A percentile compares a stretch with the other conserved stretches of the same genome.
Evolutionary conservation across 53 echinoderm and acorn worm species (phyloP).

Genomic region (Mesocentrotus franciscanus): DNA sequence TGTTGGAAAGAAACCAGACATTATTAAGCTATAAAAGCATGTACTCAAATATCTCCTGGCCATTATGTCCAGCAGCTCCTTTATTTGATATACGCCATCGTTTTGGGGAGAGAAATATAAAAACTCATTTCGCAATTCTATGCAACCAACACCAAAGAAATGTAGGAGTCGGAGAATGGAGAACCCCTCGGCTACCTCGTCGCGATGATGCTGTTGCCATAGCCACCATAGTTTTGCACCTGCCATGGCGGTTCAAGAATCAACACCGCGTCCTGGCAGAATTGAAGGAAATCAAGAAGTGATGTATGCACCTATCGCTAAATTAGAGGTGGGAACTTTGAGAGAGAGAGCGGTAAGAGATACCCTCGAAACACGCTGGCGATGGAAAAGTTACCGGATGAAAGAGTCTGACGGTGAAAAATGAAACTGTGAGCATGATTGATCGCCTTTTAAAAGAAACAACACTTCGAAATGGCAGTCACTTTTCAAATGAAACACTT

Average conservation of each 20-base stretch:
- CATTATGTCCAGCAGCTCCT: neutral
- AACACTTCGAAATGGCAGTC: neutral
- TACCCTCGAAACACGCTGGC: neutral
- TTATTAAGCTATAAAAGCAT: too few species aligned
- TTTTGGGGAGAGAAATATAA: neutral
- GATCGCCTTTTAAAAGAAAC: neutral
- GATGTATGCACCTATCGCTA: neutral
- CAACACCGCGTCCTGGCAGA: neutral
- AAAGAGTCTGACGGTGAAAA: neutral
- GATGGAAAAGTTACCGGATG: neutral
- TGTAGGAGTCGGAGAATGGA: neutral
- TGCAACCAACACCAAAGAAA: neutral
- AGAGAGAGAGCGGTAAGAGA: neutral
- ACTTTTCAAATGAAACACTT: neutral
- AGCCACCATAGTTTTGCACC: conserved; percentile 21
- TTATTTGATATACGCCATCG: neutral
- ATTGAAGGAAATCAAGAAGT: neutral
- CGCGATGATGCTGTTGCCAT: conserved; percentile 33
- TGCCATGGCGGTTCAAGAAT: neutral
- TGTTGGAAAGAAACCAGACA: neutral
- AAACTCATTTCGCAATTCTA: neutral
- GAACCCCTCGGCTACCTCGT: neutral
- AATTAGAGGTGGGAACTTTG: neutral
- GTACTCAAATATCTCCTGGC: too few species aligned
- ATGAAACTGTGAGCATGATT: neutral